phyloP scores from a whole-genome alignment of 2,113 vertebrate species.

The Ancistrus triradiatus region DNA sequence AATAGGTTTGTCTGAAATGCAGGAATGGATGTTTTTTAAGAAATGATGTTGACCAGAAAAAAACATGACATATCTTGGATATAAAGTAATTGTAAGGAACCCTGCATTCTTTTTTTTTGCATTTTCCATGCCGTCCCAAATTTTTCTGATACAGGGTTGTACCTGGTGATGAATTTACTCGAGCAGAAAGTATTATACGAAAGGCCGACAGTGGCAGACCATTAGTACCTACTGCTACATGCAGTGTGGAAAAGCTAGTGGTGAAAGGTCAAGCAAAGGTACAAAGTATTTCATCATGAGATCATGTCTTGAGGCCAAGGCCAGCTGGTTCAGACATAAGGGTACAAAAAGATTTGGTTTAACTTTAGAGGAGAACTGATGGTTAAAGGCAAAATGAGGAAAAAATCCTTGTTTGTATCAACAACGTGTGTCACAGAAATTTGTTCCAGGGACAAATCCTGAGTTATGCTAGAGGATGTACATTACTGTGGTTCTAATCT shows the following conservation, averaged over 20 bases:
- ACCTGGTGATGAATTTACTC: slow-evolving; percentile 47
- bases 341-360: not conserved
- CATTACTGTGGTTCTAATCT: not conserved
- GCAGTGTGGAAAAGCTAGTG: slow-evolving; percentile 69
- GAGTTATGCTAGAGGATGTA: slow-evolving; percentile 33
- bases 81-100: too few relatives aligned
- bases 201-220: slow-evolving; percentile 50
- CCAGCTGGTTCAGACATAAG: not conserved
- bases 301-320: slow-evolving; percentile 1
- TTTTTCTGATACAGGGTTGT: too few relatives aligned
- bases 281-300: slow-evolving; percentile 29
- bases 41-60: too few relatives aligned
- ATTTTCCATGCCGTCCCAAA: too few relatives aligned
- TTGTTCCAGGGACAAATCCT: slow-evolving; percentile 24
- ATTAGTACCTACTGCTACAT: slow-evolving; percentile 61
- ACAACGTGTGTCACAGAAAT: slow-evolving; percentile 9
- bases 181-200: slow-evolving; percentile 51
- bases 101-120: too few relatives aligned
- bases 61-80: too few relatives aligned
- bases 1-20: too few relatives aligned
- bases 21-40: too few relatives aligned
- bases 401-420: too few relatives aligned
- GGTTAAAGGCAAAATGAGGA: too few relatives aligned
- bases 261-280: slow-evolving; percentile 57
- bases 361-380: not conserved